Base-by-base conservation (phyloP, 2,888 invertebrate genomes). In the Drosophila kanekoi region DNA sequence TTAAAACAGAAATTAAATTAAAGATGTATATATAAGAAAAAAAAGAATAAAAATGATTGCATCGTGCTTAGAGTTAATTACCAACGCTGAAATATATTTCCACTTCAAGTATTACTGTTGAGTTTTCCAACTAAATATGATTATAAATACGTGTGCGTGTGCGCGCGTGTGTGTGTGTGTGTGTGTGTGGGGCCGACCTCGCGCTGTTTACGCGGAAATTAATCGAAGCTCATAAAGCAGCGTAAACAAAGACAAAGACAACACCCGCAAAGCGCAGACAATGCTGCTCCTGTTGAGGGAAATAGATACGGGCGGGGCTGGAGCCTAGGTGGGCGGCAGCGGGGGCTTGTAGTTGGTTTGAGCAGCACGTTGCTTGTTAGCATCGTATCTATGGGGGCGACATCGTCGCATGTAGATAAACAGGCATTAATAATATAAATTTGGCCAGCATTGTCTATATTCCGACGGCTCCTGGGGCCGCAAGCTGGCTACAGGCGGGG, bases 171-270 rank as follows among this genome's bases (percentile, higher is more conserved):
- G 23, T 11, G 28, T 16, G 10, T 56, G 10, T 20, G 33, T 16
- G 54, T 72, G 44, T 66, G 52, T 43, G 67, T 48, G 2, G 20
- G 10, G 35, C 35, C 28, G 47, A 71, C 44, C 45, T 63, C 52
- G 62, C 62, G 72, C 58, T 66, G 69, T 78, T 82, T 85, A 62
- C 84, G 84, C 79, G 79, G 58, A 86, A 74, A 83, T 83, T 83
- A 83, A 83, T 83, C 79, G 83, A 81, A 81, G 81, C 81, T 81
- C 84, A 83, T 83, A 81, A 86, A 86, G 74, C 77, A 83, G 68
- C 68, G 72, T 41, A 79, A 64, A 79, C 77, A 83, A 71, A 72
- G 63, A 53, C 70, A 67, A 16, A 58, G 38, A 54, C 40, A 43
- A 40, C 28, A 64, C 38, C 35, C 40, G 33, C 44, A 47, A 40